Conservation (phyloP, 2,113 vertebrate genomes). For the Acanthisitta chloris region DNA sequence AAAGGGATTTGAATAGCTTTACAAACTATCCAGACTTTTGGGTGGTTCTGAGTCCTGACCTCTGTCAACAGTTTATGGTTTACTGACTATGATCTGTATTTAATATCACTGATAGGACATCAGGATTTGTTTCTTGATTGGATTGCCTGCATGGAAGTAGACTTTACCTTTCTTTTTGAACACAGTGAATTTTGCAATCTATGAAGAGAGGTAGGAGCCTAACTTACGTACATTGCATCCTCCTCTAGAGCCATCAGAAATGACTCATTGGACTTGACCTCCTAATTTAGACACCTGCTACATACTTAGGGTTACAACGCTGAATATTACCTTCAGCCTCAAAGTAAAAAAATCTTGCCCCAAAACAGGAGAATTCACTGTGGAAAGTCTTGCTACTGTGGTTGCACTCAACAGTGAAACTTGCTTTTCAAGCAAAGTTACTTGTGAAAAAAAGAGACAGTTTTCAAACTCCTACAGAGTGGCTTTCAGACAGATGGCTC, state of each 20-base stretch:
- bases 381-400: neutral
- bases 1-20: neutral
- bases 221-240: rapidly evolving
- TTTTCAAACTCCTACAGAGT: neutral
- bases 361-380: neutral
- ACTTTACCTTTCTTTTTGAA: neutral
- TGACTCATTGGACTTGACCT: neutral
- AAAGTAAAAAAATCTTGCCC: neutral
- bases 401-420: neutral
- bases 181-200: neutral
- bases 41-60: neutral
- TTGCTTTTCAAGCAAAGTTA: neutral
- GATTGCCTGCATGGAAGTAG: neutral
- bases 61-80: neutral
- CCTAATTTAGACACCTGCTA: neutral
- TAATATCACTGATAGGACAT: neutral
- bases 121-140: neutral
- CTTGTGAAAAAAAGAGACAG: neutral
- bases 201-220: neutral
- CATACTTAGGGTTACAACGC: neutral
- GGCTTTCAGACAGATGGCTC: neutral
- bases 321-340: neutral
- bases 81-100: neutral
- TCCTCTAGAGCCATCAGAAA: neutral
- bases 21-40: neutral